Percentiles rank a stretch among this genome's conserved stretches.
phyloP scores from a whole-genome alignment of 2,888 invertebrate species.

The Tachystola acroxantha region DNA sequence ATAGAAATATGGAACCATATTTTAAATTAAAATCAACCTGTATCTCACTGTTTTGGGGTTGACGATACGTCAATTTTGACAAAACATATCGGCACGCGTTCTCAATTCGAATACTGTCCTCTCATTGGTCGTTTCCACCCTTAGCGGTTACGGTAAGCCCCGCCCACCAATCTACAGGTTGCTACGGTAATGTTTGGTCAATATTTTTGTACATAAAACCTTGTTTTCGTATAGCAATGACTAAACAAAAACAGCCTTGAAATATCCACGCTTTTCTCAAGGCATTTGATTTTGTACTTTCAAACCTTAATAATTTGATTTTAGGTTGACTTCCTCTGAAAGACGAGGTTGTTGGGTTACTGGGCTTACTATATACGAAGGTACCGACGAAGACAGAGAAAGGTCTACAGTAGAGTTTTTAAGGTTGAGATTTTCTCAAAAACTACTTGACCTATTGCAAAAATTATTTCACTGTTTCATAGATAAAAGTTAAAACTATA shows the following conservation, averaged over 20 bases:
- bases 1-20: too few relatives aligned
- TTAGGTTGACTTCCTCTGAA: too few relatives aligned
- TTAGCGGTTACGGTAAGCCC: slow-evolving; percentile 18
- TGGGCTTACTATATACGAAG: too few relatives aligned
- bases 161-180: slow-evolving; percentile 39
- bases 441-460: too few relatives aligned
- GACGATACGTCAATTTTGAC: slow-evolving; percentile 59
- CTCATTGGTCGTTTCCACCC: slow-evolving; percentile 41
- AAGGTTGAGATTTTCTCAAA: too few relatives aligned
- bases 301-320: too few relatives aligned
- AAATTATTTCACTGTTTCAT: too few relatives aligned
- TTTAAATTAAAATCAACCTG: slow-evolving; percentile 26
- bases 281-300: background rate
- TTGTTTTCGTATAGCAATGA: background rate
- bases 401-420: too few relatives aligned
- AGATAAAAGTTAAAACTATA: too few relatives aligned
- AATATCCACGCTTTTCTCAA: background rate
- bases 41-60: slow-evolving; percentile 43
- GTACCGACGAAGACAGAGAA: too few relatives aligned
- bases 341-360: too few relatives aligned
- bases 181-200: slow-evolving; percentile 37
- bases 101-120: slow-evolving; percentile 36
- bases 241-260: slow-evolving; percentile 11
- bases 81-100: slow-evolving; percentile 58
- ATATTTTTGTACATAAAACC: slow-evolving; percentile 20